Base-by-base conservation (phyloP, 92 coral and sea anemone genomes). In the Porites divaricata region DNA sequence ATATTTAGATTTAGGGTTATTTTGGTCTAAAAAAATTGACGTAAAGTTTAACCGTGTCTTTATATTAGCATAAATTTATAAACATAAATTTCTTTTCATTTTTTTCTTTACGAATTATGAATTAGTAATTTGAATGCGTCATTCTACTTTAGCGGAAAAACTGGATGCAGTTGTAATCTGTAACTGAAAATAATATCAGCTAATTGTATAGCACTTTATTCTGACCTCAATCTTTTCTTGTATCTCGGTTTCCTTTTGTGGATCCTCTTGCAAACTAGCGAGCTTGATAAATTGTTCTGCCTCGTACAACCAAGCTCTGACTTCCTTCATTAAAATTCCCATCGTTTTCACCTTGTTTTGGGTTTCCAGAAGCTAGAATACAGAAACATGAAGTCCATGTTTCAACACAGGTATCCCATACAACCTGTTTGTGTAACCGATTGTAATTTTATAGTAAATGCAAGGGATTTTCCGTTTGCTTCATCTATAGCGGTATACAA, bases 271-370 rank as follows among this genome's bases (percentile, higher is more conserved):
- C 24, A 20, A 14, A n/a, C 79, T 67, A 23, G 52, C 49, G n/a
- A 58, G 21, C 56, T 84, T 75, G 25, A 84, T 64, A 6, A 89
- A 54, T 12, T 59, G 45, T 54, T 89, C 93, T 21, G 90, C 54
- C 6, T 81, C 90, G 63, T 80, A 56, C 87, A 89, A 24, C 93
- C 93, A 89, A n/a, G 80, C 21, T 71, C 88, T 82, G 22, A 89
- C 78, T 49, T 81, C 86, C 22, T 70, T 83, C 65, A 89, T 80
- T 49, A 80, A 51, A 14, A 54, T 64, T 6, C 93, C 93, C 72
- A 89, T 85, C 56, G 70, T 84, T 67, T 81, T 81, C 41, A 89
- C 75, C 24, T 77, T 74, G 11, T 24, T 65, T 63, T 86, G 83
- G 65, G 71, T 26, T 16, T 81, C 85, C 21, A 58, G 20, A 25